Conservation (phyloP, 35 echinoderm and acorn worm genomes). For the Heliocidaris erythrogramma region DNA sequence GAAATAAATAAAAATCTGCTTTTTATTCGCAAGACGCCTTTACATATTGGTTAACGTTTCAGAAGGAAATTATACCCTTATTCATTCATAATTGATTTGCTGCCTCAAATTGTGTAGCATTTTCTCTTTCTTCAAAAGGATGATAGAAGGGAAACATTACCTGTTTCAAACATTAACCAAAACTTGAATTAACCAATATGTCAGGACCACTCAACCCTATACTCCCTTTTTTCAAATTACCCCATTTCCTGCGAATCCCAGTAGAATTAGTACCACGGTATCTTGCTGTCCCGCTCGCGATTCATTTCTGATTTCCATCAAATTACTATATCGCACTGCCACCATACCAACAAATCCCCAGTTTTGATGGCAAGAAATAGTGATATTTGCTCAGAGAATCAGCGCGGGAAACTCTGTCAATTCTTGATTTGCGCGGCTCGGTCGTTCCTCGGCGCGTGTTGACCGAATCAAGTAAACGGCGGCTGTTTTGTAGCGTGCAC, state of each 20-base stretch:
- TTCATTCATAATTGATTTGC: too few species aligned
- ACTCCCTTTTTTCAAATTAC: neutral
- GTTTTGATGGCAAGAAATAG: slow-evolving; percentile 11
- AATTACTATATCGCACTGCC: slow-evolving; percentile 2
- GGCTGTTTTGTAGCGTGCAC: slow-evolving; percentile 33
- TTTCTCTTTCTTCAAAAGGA: neutral
- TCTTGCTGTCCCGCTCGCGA: neutral
- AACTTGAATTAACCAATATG: neutral
- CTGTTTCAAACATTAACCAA: neutral
- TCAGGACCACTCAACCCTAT: neutral
- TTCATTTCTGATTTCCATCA: slow-evolving; percentile 18
- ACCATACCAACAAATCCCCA: slow-evolving; percentile 10
- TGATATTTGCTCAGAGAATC: slow-evolving; percentile 34
- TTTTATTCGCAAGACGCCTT: too few species aligned
- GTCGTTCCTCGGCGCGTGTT: slow-evolving; percentile 4
- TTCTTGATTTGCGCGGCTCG: slow-evolving; percentile 12
- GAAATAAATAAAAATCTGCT: too few species aligned
- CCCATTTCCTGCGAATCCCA: neutral
- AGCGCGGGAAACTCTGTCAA: slow-evolving; percentile 12
- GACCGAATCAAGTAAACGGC: slow-evolving; percentile 33
- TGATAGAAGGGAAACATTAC: neutral
- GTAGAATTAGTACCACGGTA: neutral
- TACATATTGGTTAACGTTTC: too few species aligned
- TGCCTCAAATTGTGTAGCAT: too few species aligned
- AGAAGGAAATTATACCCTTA: too few species aligned